A percentile compares a stretch with the other conserved stretches of the same genome.
Conservation (phyloP, 2,888 invertebrate species). For the Cryptus viduatorius region DNA sequence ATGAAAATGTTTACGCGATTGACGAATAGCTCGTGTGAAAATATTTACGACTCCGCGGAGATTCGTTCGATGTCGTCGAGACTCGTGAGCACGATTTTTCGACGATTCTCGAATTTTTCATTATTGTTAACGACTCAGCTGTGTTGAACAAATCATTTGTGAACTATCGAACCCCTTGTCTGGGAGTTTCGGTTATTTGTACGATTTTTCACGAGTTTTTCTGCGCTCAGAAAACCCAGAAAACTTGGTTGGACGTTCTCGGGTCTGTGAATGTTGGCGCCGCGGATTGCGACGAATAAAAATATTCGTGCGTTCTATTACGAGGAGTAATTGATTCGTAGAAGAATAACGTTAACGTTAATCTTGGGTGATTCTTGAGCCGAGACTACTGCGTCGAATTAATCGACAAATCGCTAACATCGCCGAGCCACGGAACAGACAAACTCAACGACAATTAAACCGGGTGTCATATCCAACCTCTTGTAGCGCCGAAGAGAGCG, state of each 20-base stretch:
- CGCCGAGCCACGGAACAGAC: constrained; percentile 11
- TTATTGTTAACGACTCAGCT: not conserved
- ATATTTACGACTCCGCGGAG: not conserved
- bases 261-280: not conserved
- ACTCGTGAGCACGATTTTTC: not conserved
- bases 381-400: constrained; percentile 1
- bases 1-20: not conserved
- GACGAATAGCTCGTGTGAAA: not conserved
- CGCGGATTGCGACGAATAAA: not conserved
- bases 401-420: constrained; percentile 14
- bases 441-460: constrained; percentile 6
- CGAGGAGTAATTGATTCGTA: not conserved
- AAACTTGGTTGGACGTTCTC: not conserved
- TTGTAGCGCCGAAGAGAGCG: not conserved
- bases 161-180: not conserved
- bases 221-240: not conserved
- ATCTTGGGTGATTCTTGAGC: not conserved
- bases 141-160: not conserved
- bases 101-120: not conserved
- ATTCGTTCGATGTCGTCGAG: not conserved
- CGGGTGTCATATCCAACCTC: constrained; percentile 39
- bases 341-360: not conserved
- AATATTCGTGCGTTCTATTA: not conserved
- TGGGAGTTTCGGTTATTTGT: not conserved
- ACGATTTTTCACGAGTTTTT: constrained; percentile 2